Evolutionary conservation across 1,140 invertebrate genomes (phyloP).

Genomic region (Drosophila erecta): DNA sequence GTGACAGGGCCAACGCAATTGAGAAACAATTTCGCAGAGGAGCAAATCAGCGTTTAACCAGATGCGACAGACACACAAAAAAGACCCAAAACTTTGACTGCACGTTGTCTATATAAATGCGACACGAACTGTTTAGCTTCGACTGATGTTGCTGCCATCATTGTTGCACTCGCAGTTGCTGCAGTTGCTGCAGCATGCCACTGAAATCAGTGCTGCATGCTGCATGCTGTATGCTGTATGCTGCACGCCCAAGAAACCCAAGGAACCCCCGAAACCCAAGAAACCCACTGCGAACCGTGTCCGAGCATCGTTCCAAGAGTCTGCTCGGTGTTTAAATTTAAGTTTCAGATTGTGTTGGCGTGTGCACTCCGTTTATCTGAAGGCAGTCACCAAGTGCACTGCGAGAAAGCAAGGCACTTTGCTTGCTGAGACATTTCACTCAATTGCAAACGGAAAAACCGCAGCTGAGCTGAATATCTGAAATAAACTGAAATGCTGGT

Average conservation of each 20-base stretch:
- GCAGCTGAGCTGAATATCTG: too few relatives aligned
- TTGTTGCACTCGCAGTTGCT: conserved; percentile 17
- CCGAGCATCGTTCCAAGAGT: conserved; percentile 13
- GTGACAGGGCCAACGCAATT: conserved; percentile 56
- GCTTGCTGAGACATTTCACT: too few relatives aligned
- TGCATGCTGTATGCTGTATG: conserved; percentile 45
- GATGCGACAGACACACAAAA: conserved; percentile 7
- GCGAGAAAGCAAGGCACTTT: background rate
- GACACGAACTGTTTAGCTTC: conserved; percentile 75
- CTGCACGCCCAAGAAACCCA: conserved; percentile 37
- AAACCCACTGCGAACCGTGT: conserved; percentile 67
- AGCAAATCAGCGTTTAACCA: conserved; percentile 76
- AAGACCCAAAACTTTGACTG: conserved; percentile 43
- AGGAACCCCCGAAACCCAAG: conserved; percentile 54
- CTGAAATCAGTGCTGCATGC: conserved; percentile 58
- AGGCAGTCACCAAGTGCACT: conserved; percentile 5
- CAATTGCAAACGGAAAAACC: too few relatives aligned
- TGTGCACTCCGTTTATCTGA: conserved; percentile 23
- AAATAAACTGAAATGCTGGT: too few relatives aligned
- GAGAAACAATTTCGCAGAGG: conserved; percentile 73
- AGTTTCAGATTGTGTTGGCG: conserved; percentile 20
- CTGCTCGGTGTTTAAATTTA: conserved; percentile 7
- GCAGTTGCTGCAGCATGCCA: conserved; percentile 53
- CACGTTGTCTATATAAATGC: conserved; percentile 80
- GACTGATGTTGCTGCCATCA: conserved; percentile 19